These are phyloP conservation scores for Micromussa lordhowensis DNA, from an alignment of 92 coral and sea anemone genomes.

Conservation along the genomic window DNA sequence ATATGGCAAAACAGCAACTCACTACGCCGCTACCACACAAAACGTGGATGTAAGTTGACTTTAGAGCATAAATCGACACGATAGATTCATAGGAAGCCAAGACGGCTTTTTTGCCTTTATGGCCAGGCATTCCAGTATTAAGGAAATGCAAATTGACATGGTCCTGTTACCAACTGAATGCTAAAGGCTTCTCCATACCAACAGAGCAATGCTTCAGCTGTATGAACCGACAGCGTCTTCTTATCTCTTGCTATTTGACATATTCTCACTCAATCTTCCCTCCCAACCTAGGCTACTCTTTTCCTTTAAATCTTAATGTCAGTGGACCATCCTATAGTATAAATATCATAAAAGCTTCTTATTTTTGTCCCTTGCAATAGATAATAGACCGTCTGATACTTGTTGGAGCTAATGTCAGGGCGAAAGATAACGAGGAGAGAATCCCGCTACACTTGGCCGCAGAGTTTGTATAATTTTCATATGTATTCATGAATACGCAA, in stretches of 20 bases:
- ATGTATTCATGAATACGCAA: background rate
- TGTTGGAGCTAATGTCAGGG: slow-evolving; percentile 74
- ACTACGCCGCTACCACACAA: slow-evolving; percentile 82
- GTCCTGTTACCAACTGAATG: too few relatives aligned
- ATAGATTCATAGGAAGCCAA: background rate
- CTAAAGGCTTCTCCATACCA: too few relatives aligned
- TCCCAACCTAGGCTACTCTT: too few relatives aligned
- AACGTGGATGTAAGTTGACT: slow-evolving; percentile 31
- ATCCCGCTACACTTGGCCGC: slow-evolving; percentile 85
- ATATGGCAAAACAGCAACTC: slow-evolving; percentile 76
- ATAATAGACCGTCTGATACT: slow-evolving; percentile 14
- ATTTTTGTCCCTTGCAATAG: background rate
- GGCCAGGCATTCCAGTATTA: background rate
- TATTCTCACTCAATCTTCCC: too few relatives aligned
- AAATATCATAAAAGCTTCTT: background rate
- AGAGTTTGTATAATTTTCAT: slow-evolving; percentile 50
- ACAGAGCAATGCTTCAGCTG: too few relatives aligned
- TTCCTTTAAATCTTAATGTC: too few relatives aligned
- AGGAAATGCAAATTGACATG: too few relatives aligned
- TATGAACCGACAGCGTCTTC: too few relatives aligned
- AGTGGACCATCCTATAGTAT: background rate
- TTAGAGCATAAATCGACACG: background rate
- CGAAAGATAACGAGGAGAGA: slow-evolving; percentile 79
- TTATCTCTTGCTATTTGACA: too few relatives aligned
- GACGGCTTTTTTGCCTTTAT: background rate